These are phyloP conservation scores for Gymnogyps californianus DNA, from an alignment of 2,113 vertebrate species.

Conservation along the genomic window DNA sequence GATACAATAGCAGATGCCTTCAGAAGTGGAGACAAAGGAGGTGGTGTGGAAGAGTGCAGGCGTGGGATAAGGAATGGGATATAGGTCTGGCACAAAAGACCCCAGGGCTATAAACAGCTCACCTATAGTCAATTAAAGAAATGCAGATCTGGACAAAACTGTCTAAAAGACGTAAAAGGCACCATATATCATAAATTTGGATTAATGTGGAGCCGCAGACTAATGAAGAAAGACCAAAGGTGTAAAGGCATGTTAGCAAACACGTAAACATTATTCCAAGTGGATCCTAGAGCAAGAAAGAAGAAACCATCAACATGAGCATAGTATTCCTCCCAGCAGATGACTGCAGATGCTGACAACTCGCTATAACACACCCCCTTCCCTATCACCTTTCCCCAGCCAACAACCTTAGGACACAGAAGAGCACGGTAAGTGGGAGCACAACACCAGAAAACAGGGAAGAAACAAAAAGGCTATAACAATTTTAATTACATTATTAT, in stretches of 20 bases:
- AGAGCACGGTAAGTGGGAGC: not conserved
- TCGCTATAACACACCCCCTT: accelerated
- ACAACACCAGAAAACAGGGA: not conserved
- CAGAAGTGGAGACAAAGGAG: not conserved
- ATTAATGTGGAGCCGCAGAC: not conserved
- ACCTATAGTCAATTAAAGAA: not conserved
- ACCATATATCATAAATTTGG: not conserved
- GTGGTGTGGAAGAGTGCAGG: not conserved
- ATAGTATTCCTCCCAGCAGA: not conserved
- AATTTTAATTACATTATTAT: not conserved
- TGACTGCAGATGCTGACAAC: not conserved
- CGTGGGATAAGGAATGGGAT: not conserved
- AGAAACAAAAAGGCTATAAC: not conserved
- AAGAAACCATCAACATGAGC: not conserved
- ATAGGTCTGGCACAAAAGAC: not conserved
- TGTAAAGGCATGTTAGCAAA: not conserved
- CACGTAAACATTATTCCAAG: not conserved
- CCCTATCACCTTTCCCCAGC: not conserved
- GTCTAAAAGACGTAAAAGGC: not conserved
- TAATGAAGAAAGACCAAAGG: not conserved
- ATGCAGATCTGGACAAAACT: not conserved
- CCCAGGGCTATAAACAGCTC: not conserved
- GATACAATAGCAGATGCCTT: not conserved
- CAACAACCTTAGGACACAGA: not conserved
- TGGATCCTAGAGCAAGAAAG: not conserved